These are phyloP conservation scores for Agrilus cyanescens DNA, from an alignment of 2,888 invertebrate species.

Conservation along the genomic window DNA sequence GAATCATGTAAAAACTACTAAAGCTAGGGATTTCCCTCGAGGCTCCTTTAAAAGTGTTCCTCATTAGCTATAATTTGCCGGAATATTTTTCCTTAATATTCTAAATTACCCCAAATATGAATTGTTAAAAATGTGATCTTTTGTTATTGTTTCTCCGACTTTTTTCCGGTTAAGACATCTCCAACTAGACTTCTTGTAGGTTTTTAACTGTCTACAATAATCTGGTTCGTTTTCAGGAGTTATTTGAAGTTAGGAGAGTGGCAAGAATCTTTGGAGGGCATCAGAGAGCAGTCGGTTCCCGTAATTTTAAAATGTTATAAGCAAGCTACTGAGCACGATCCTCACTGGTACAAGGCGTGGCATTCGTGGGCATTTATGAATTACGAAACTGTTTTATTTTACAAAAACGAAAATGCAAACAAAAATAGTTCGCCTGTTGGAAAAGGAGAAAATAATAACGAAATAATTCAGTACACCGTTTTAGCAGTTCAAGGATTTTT, in stretches of 20 bases:
- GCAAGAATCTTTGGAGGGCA: conserved; percentile 79
- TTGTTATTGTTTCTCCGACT: no score
- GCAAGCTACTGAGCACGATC: conserved; percentile 73
- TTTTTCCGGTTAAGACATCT: no score
- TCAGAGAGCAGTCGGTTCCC: conserved; percentile 66
- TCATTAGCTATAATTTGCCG: no score
- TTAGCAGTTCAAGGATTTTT: conserved; percentile 94
- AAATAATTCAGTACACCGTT: conserved; percentile 70
- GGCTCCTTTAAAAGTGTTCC: no score
- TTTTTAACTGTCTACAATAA: not conserved
- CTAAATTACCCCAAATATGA: no score
- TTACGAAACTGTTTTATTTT: conserved; percentile 77
- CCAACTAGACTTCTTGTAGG: no score
- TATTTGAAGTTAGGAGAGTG: conserved; percentile 91
- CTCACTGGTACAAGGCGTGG: conserved; percentile 96
- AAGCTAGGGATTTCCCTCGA: no score
- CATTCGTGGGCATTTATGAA: conserved; percentile 98
- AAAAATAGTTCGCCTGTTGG: conserved; percentile 8
- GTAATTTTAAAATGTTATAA: conserved; percentile 65
- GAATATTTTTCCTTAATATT: no score
- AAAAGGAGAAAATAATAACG: conserved; percentile 25
- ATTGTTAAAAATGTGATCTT: no score
- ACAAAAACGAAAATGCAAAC: conserved; percentile 36
- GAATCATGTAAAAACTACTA: no score
- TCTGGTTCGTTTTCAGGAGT: conserved; percentile 39